Percentiles rank a stretch among this genome's conserved stretches.
These are phyloP conservation scores for Microtus montanus DNA, from an alignment of 2,113 vertebrate species.

Conservation along the genomic window DNA sequence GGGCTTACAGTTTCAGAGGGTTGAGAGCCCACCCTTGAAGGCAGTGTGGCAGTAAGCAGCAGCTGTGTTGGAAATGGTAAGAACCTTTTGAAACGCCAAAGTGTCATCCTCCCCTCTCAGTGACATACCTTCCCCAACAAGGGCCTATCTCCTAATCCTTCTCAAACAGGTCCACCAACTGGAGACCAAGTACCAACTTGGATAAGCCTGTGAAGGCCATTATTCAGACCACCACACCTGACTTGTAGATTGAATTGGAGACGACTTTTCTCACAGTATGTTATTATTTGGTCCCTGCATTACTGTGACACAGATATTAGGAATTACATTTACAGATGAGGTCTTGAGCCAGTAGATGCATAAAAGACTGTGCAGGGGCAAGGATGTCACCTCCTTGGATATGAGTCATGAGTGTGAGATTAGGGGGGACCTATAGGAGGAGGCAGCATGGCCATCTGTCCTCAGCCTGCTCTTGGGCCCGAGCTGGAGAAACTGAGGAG, in stretches of 20 bases:
- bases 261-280: background rate
- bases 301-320: background rate
- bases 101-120: too few species aligned
- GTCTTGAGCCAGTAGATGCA: background rate
- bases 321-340: background rate
- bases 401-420: background rate
- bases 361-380: background rate
- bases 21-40: background rate
- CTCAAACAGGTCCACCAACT: too few species aligned
- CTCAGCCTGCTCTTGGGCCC: background rate
- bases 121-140: too few species aligned
- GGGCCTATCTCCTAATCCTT: too few species aligned
- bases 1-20: background rate
- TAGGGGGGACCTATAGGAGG: background rate
- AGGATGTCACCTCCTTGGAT: background rate
- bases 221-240: background rate
- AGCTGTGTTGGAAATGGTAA: too few species aligned
- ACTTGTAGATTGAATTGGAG: background rate
- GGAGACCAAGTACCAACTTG: too few species aligned
- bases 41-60: background rate
- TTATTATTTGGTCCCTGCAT: background rate
- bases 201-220: too few species aligned
- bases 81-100: too few species aligned
- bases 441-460: rapidly evolving
- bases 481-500: background rate